Base-by-base conservation (phyloP, 2,888 invertebrate species). In the Plusia festucae region DNA sequence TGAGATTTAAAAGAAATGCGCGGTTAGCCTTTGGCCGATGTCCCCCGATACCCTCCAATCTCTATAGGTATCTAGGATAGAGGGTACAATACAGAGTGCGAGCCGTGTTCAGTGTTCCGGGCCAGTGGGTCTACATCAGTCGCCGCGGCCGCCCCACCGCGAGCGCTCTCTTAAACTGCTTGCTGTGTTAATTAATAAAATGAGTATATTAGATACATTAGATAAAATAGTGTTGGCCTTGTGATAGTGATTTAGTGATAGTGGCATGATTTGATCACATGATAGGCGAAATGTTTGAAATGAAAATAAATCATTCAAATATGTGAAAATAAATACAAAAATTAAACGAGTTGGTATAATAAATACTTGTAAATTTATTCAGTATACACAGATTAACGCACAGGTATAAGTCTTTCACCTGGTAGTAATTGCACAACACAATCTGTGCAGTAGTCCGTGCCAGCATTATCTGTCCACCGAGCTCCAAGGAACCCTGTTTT, bases 101-200 rank as follows among this genome's bases (percentile, higher is more conserved):
- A 87, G 88, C 87, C 81, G 92, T 94, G 94, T 85, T 91, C 93
- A 93, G 68, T 93, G 93, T 93, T 95, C 94, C 94, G 91, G 76
- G 83, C 88, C 91, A 92, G 84, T 94, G 93, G 85, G 66, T 88
- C 88, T 85, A 87, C 90, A 91, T 89, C 92, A 89, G 88, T 88
- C 87, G 88, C 82, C 83, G 89, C 87, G 85, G 79, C 78, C 84
- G 85, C 85, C 85, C 77, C 86, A 85, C 86, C 84, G 87, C 83
- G 70, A 81, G 85, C 70, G 76, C 75, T 73, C 78, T 78, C 78
- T 73, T 78, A 82, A 83, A 82, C 81, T 79, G 83, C 80, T 78
- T 77, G 71, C 68, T 79, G 73, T 79, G 71, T 71, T 56, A 73
- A 79, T 70, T 56, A 61, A 71, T 73, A 73, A 75, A 79, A 67